Evolutionary conservation across 2,888 invertebrate species (phyloP), one percentile per base, ranked within the genome.

Genomic region (Thysanoteuthis rhombus): DNA sequence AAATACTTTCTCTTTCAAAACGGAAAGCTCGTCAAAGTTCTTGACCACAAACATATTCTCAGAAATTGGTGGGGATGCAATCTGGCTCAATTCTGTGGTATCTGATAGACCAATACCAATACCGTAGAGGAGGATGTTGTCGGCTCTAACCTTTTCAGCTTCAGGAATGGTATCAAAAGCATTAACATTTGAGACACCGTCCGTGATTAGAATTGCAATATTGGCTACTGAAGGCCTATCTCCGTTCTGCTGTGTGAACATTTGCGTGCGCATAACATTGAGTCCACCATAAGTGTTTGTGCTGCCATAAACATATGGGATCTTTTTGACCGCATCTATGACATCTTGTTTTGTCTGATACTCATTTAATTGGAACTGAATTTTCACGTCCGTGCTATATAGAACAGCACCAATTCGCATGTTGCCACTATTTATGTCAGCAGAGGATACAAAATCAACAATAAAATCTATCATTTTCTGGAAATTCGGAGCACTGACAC

Each of bases 211-310:
- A 75, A 75, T 75, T 12, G 75, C 75, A 75, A 75, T 75, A 36
- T 75, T 75, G 4, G 94, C 94, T 4, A 95, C 96, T 38, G 94
- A 95, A 16, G 95, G 94, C 45, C 96, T 94, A 94, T 96, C 96
- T 8, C 96, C 96, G 89, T 95, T 95, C 28, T 91, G 93, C 28
- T 93, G 92, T 8, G 95, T 95, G 94, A 96, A 96, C 95, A 96
- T 95, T 47, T 94, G 90, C 10, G 94, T 93, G 52, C 96, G 95
- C 95, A 96, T 95, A 22, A 95, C 94, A n/a, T 95, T 94, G 3
- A 97, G 94, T n/a, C 96, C 96, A 93, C 95, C 95, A 32, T 96
- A 96, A 22, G 96, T 96, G 95, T 97, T 96, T 38, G 96, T 96
- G 90, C 96, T 95, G n/a, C 96, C 96, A 93, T 95, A 95, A 38